Evolutionary conservation across 2,888 invertebrate genomes (phyloP).

Genomic region (Agrilus mali): DNA sequence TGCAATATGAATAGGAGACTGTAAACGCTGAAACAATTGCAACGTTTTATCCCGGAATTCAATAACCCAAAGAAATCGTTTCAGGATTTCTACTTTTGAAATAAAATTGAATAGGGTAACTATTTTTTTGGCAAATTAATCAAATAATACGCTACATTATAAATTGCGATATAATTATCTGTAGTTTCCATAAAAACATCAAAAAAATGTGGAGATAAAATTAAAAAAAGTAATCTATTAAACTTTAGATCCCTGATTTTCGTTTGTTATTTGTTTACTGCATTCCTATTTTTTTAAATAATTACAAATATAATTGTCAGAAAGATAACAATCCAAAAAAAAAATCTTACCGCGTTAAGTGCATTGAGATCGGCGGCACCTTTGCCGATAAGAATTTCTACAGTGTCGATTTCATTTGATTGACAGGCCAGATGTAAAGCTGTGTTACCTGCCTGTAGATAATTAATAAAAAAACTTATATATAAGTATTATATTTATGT

Average conservation of each 20-base stretch:
- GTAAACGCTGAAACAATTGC: conserved; percentile 42
- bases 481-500: not conserved
- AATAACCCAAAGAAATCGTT: too few species aligned
- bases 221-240: too few species aligned
- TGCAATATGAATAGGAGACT: conserved; percentile 70
- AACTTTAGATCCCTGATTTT: too few species aligned
- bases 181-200: too few species aligned
- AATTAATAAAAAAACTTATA: conserved; percentile 15
- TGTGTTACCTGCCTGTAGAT: conserved; percentile 56
- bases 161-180: too few species aligned
- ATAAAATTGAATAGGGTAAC: too few species aligned
- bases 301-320: not conserved
- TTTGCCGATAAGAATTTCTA: conserved; percentile 52
- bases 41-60: too few species aligned
- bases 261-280: too few species aligned
- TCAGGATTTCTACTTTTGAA: too few species aligned
- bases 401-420: conserved; percentile 56
- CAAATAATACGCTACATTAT: too few species aligned
- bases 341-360: conserved; percentile 51
- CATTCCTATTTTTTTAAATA: not conserved
- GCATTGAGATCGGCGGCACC: conserved; percentile 62
- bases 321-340: not conserved
- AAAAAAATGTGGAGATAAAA: too few species aligned
- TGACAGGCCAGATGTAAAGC: conserved; percentile 65
- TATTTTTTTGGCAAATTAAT: too few species aligned